phyloP scores from a whole-genome alignment of 1,140 invertebrate species.

The Acromyrmex echinatior region DNA sequence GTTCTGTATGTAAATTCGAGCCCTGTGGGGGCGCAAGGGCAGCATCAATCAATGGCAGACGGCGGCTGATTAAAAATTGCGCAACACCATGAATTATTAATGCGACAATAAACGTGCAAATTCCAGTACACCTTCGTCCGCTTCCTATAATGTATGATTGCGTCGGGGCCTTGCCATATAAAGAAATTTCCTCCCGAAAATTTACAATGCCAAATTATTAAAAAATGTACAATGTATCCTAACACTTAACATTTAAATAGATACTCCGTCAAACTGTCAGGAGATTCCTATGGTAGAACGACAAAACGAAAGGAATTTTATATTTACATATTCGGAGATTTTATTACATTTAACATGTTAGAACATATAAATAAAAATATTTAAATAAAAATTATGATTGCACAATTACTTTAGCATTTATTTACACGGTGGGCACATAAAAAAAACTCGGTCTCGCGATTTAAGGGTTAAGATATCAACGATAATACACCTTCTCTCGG shows the following conservation, averaged over 20 bases:
- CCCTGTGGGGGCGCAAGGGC: slow-evolving; percentile 81
- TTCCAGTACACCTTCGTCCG: slow-evolving; percentile 76
- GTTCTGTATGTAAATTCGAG: slow-evolving; percentile 83
- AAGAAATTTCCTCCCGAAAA: slow-evolving; percentile 27
- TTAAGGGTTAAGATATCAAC: not conserved
- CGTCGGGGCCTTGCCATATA: slow-evolving; percentile 9
- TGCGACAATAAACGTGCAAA: slow-evolving; percentile 83
- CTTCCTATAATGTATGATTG: slow-evolving; percentile 54
- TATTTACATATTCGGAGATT: not conserved
- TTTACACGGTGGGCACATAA: not conserved
- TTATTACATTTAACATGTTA: not conserved
- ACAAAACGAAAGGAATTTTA: not conserved
- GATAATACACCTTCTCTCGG: not conserved
- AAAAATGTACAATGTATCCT: not conserved
- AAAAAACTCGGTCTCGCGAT: not conserved
- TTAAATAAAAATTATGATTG: not conserved
- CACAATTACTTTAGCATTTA: not conserved
- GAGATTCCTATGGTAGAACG: not conserved
- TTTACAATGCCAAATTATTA: not conserved
- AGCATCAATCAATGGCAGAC: slow-evolving; percentile 83
- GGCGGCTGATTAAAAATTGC: slow-evolving; percentile 84
- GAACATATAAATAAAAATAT: not conserved
- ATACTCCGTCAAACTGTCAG: not conserved
- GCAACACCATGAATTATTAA: slow-evolving; percentile 84
- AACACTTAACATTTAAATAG: not conserved